Percentiles rank a stretch among this genome's conserved stretches.
phyloP scores from a whole-genome alignment of 1,140 invertebrate genomes.

The Saccostrea cuccullata region DNA sequence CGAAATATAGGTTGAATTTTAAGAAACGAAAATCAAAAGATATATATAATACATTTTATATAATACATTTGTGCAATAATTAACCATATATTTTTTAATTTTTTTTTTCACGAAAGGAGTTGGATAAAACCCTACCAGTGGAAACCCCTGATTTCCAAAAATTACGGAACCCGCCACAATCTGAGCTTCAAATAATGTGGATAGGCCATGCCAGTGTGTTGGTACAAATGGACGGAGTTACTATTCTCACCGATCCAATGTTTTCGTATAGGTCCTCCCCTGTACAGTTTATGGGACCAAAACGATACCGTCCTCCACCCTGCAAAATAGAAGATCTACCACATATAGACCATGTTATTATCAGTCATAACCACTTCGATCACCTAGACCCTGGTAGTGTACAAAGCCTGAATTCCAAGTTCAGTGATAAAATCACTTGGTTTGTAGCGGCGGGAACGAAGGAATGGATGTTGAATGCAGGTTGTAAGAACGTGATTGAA shows the following conservation, averaged over 20 bases:
- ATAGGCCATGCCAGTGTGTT: slow-evolving; percentile 79
- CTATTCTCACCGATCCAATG: slow-evolving; percentile 79
- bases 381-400: slow-evolving; percentile 79
- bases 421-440: slow-evolving; percentile 76
- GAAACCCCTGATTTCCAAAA: slow-evolving; percentile 58
- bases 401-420: slow-evolving; percentile 66
- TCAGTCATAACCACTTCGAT: slow-evolving; percentile 82
- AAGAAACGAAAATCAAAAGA: no score
- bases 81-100: background rate
- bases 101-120: slow-evolving; percentile 53
- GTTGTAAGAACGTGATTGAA: slow-evolving; percentile 78
- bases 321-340: slow-evolving; percentile 79
- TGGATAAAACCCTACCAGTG: slow-evolving; percentile 63
- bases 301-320: slow-evolving; percentile 78
- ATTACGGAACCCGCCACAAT: slow-evolving; percentile 52
- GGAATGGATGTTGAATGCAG: slow-evolving; percentile 73
- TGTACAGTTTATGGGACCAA: slow-evolving; percentile 69
- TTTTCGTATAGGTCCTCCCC: slow-evolving; percentile 73
- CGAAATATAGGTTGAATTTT: no score
- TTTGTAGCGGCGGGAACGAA: slow-evolving; percentile 78
- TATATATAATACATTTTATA: no score
- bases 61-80: background rate
- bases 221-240: slow-evolving; percentile 78
- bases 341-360: slow-evolving; percentile 79
- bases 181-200: slow-evolving; percentile 73